Evolutionary conservation across 2,888 invertebrate species (phyloP).

Genomic region (Agrochola lota): DNA sequence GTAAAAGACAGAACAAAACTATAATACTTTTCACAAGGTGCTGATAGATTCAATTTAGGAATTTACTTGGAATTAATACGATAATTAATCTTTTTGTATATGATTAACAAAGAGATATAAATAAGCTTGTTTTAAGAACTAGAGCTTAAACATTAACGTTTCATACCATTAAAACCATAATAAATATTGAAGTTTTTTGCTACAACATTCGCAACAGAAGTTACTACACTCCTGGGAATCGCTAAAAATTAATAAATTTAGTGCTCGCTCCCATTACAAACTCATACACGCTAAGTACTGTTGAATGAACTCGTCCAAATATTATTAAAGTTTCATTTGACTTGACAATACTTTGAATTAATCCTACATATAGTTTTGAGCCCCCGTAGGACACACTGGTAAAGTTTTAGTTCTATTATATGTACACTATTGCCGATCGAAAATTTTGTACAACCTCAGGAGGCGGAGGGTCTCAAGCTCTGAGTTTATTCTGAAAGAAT

Average conservation of each 20-base stretch:
- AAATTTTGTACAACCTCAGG: neutral
- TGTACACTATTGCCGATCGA: neutral
- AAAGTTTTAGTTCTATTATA: neutral
- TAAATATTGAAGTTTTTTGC: constrained; percentile 6
- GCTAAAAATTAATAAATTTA: constrained; percentile 14
- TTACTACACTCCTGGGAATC: constrained; percentile 3
- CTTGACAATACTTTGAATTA: constrained; percentile 16
- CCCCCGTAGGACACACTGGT: neutral
- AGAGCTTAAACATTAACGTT: neutral
- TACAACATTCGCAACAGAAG: neutral
- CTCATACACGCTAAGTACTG: constrained; percentile 8
- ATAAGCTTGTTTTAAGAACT: neutral
- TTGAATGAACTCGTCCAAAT: constrained; percentile 20
- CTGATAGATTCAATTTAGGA: neutral
- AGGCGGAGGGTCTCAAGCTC: too few relatives aligned
- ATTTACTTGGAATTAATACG: neutral
- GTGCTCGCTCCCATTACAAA: neutral
- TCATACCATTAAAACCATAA: neutral
- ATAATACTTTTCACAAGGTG: too few relatives aligned
- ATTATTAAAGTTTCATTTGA: constrained; percentile 21
- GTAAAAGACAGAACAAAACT: neutral
- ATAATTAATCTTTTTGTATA: neutral
- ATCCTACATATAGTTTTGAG: constrained; percentile 3
- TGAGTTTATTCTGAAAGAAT: neutral
- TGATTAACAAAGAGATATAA: neutral